Base-by-base conservation (phyloP, 2,888 invertebrate genomes). In the Neoascia interrupta region DNA sequence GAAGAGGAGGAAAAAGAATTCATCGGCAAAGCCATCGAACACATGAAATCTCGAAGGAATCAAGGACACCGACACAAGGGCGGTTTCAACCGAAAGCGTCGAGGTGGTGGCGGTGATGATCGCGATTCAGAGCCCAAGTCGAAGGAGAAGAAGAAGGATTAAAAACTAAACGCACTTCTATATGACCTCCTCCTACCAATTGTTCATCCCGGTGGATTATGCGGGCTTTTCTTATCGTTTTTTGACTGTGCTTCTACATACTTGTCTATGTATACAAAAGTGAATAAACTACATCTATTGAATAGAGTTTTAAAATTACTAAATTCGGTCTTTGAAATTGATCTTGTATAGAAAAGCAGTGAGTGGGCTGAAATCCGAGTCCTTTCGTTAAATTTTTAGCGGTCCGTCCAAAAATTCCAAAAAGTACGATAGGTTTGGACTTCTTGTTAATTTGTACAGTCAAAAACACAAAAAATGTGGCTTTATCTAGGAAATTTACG, bases 1-100 rank as follows among this genome's bases (percentile, higher is more conserved):
- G 94, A 92, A 1, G 94, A 94, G 0, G 95, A 94, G 84, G 95
- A 95, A 84, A 91, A 91, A 13, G 89, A 90, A 11, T 93, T 92
- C 84, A 87, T 94, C 58, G 90, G 91, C 60, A 93, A 92, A 84
- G 92, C 92, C 18, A 87, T 91, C 0, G 91, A 92, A 75, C 91
- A 92, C 81, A 92, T 93, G 89, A 87, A 90, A 41, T 91, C 91
- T 82, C 86, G 90, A 5, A 90, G 92, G 84, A 91, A 90, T 73
- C 89, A 87, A 82, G 90, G 90, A 58, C 87, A 85, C 15, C 88
- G 84, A 64, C 83, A 85, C 80, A 84, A 84, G 47, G 82, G 83
- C 10, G 83, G 84, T 36, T 84, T 84, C 3, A 82, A 82, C 41
- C 86, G 87, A 16, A 88, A 88, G 61, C 87, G 88, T 41, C 85